phyloP scores from a whole-genome alignment of 2,797 vertebrate genomes.

The Hyperoplus immaculatus region DNA sequence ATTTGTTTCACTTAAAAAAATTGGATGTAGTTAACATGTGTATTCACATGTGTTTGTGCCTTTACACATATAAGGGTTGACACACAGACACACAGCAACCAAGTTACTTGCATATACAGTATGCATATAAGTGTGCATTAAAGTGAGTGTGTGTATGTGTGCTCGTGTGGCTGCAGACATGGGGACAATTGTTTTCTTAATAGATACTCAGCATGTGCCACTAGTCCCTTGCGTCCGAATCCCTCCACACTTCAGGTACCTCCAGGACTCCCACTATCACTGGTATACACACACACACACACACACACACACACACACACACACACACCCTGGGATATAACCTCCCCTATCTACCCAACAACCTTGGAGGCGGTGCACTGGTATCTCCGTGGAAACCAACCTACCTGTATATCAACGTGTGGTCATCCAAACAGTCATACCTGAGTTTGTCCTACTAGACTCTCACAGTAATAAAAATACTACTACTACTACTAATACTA shows the following conservation, averaged over 20 bases:
- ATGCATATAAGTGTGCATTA: not conserved
- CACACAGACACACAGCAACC: not conserved
- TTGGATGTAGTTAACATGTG: not conserved
- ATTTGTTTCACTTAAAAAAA: too few relatives aligned
- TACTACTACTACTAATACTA: too few relatives aligned
- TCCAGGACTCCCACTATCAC: constrained; percentile 37
- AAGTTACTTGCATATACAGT: not conserved
- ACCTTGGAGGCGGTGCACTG: constrained; percentile 37
- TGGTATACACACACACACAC: constrained; percentile 28
- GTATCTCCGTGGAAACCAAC: constrained; percentile 34
- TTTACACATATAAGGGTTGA: not conserved
- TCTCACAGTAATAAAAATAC: not conserved
- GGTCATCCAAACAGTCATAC: constrained; percentile 31
- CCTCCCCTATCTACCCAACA: constrained; percentile 53
- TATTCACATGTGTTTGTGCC: not conserved
- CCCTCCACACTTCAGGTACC: constrained; percentile 37
- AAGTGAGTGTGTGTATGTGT: too few relatives aligned
- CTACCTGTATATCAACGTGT: constrained; percentile 1
- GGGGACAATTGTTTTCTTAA: not conserved
- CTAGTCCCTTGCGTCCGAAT: constrained; percentile 47
- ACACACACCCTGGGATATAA: constrained; percentile 29
- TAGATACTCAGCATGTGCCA: constrained; percentile 22
- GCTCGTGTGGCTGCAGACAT: not conserved
- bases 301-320: constrained; percentile 13
- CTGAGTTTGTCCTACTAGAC: constrained; percentile 14